Conservation (phyloP, 1,140 invertebrate species). For the Trichomalopsis sarcophagae region DNA sequence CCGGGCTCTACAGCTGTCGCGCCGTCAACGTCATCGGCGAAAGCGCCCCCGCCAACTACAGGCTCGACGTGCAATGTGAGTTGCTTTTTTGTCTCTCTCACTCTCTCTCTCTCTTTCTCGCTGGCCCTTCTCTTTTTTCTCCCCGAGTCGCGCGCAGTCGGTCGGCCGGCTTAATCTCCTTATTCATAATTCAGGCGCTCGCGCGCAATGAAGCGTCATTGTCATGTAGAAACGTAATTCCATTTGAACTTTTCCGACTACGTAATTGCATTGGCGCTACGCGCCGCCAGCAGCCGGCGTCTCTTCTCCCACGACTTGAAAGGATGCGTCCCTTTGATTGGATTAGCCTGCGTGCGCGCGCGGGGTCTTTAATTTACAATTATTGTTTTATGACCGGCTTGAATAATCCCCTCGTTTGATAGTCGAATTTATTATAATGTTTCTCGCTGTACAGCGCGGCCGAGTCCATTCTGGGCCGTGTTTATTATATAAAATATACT, state of each 20-base stretch:
- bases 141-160: background rate
- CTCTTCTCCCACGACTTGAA: slow-evolving; percentile 11
- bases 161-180: slow-evolving; percentile 11
- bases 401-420: background rate
- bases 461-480: no score
- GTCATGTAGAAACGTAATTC: slow-evolving; percentile 24
- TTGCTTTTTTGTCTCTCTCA: background rate
- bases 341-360: background rate
- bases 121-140: background rate
- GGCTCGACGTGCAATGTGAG: slow-evolving; percentile 93
- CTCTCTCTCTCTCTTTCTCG: background rate
- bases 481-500: no score
- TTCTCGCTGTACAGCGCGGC: background rate
- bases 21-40: slow-evolving; percentile 87
- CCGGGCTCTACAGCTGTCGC: slow-evolving; percentile 87
- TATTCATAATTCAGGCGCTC: slow-evolving; percentile 20
- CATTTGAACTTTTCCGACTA: slow-evolving; percentile 35
- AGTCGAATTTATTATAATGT: background rate
- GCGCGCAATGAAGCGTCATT: slow-evolving; percentile 4
- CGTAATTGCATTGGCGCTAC: background rate
- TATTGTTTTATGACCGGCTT: slow-evolving; percentile 9
- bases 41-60: slow-evolving; percentile 85
- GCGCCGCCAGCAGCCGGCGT: background rate
- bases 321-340: slow-evolving; percentile 19
- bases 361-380: slow-evolving; percentile 9